Percentiles rank a stretch among this genome's conserved stretches.
Evolutionary conservation across 2,888 invertebrate species (phyloP).

Genomic region (Drosophila vallismaia): DNA sequence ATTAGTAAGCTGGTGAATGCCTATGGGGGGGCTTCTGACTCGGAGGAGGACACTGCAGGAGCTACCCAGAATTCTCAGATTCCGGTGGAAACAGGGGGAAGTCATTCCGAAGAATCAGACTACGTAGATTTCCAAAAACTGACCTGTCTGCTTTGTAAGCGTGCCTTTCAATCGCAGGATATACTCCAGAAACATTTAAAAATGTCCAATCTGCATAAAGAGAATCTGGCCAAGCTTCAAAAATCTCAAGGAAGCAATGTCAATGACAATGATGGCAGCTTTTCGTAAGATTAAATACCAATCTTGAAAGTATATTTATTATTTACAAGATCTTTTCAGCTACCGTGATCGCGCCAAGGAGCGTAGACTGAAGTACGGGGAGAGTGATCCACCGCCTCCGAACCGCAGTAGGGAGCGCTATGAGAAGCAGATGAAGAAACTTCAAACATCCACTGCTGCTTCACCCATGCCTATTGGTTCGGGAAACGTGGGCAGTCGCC

Average conservation of each 20-base stretch:
- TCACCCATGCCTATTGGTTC: slow-evolving; percentile 87
- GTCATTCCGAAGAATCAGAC: slow-evolving; percentile 87
- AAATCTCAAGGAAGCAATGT: slow-evolving; percentile 38
- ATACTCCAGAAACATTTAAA: slow-evolving; percentile 96
- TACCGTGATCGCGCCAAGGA: slow-evolving; percentile 99
- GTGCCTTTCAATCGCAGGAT: slow-evolving; percentile 96
- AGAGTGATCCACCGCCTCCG: slow-evolving; percentile 89
- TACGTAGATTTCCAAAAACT: slow-evolving; percentile 94
- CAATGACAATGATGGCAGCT: slow-evolving; percentile 29
- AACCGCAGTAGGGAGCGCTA: slow-evolving; percentile 90
- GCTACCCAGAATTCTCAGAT: slow-evolving; percentile 80
- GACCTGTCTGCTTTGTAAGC: slow-evolving; percentile 96
- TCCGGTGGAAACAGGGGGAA: background rate
- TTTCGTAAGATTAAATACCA: slow-evolving; percentile 53
- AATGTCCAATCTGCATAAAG: slow-evolving; percentile 96
- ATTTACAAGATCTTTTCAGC: slow-evolving; percentile 43
- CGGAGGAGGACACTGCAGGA: slow-evolving; percentile 84
- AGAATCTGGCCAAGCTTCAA: slow-evolving; percentile 88
- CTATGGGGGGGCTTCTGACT: slow-evolving; percentile 88
- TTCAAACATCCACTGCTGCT: slow-evolving; percentile 79
- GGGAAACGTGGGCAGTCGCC: slow-evolving; percentile 96
- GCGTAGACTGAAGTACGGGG: slow-evolving; percentile 95
- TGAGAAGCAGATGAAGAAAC: slow-evolving; percentile 85
- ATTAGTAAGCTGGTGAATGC: slow-evolving; percentile 88
- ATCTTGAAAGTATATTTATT: background rate